phyloP scores from a whole-genome alignment of 1,140 invertebrate species.

The Drosophila pandora region DNA sequence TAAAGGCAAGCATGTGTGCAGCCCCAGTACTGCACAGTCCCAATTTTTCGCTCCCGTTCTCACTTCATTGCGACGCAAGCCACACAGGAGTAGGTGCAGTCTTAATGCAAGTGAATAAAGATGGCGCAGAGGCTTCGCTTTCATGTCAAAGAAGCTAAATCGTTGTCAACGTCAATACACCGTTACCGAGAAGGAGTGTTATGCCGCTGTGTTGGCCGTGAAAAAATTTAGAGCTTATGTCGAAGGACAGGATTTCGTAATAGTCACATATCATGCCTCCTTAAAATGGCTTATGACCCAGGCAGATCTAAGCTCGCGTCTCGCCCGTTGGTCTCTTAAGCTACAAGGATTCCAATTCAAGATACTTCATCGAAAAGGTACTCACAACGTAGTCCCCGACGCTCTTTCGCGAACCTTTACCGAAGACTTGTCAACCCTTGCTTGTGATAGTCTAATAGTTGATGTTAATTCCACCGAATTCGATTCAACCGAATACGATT shows the following conservation, averaged over 20 bases:
- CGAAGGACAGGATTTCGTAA: slow-evolving; percentile 6
- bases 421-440: not conserved
- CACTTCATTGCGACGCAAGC: too few species aligned
- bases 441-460: not conserved
- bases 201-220: not conserved
- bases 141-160: slow-evolving; percentile 5
- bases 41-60: too few species aligned
- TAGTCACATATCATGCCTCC: not conserved
- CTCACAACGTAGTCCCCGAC: too few species aligned
- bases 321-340: slow-evolving; percentile 13
- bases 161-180: not conserved
- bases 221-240: slow-evolving; percentile 20
- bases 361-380: not conserved
- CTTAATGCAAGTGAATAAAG: slow-evolving; percentile 2
- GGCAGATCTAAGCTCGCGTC: slow-evolving; percentile 2
- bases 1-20: too few species aligned
- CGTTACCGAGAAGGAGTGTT: slow-evolving; percentile 21
- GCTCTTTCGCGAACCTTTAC: not conserved
- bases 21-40: too few species aligned
- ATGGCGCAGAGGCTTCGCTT: slow-evolving; percentile 10
- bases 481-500: not conserved
- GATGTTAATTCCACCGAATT: too few species aligned
- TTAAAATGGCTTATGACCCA: slow-evolving; percentile 8
- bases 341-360: not conserved
- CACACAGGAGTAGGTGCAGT: not conserved